phyloP scores from a whole-genome alignment of 2,113 vertebrate genomes.

The Xiphorhynchus elegans region DNA sequence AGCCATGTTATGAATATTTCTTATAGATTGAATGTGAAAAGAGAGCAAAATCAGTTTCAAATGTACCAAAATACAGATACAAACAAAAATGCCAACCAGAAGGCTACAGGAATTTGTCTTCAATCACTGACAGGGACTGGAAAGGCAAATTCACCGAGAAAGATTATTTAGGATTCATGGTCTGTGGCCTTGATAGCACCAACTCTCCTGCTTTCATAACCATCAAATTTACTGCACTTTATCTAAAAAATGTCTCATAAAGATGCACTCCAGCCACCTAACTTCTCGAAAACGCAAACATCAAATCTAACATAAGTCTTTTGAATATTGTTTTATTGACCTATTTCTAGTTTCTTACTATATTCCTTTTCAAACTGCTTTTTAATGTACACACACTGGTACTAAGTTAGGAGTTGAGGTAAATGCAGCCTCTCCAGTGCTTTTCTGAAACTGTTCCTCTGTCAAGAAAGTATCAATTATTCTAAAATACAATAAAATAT shows the following conservation, averaged over 20 bases:
- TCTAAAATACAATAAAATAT: not conserved
- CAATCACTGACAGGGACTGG: not conserved
- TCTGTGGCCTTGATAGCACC: not conserved
- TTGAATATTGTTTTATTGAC: not conserved
- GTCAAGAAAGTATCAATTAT: not conserved
- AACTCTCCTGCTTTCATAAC: not conserved
- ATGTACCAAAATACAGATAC: not conserved
- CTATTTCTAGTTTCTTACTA: not conserved
- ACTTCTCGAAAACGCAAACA: not conserved
- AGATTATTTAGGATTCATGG: not conserved
- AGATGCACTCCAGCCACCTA: not conserved
- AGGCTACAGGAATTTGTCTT: not conserved
- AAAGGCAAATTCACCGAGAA: not conserved
- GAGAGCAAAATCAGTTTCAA: not conserved
- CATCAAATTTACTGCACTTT: not conserved
- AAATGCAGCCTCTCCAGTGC: not conserved
- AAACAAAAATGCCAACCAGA: not conserved
- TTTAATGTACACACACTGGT: not conserved
- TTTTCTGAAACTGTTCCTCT: not conserved
- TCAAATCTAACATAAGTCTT: not conserved
- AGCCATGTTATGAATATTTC: not conserved
- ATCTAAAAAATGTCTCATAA: not conserved
- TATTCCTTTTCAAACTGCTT: not conserved
- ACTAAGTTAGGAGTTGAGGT: not conserved
- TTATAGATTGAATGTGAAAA: not conserved